These are phyloP conservation scores for Labia minor DNA, from an alignment of 2,888 invertebrate genomes.

Conservation along the genomic window DNA sequence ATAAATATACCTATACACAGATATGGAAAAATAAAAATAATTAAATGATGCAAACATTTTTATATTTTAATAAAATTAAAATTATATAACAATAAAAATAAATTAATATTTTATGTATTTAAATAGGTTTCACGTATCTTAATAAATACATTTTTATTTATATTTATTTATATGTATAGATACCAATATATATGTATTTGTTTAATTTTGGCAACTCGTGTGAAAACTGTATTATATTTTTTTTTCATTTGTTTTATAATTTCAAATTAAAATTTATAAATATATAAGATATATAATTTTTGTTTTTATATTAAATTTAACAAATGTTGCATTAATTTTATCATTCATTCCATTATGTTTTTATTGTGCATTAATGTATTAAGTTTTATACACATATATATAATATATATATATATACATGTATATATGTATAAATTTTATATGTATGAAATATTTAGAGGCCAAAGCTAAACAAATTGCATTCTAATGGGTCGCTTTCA, in stretches of 20 bases:
- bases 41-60: background rate
- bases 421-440: background rate
- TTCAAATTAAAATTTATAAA: background rate
- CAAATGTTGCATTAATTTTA: background rate
- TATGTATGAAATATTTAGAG: background rate
- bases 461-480: background rate
- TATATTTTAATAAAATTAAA: background rate
- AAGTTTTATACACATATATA: background rate
- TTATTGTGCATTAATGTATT: background rate
- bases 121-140: too few relatives aligned
- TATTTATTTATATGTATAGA: too few relatives aligned
- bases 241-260: background rate
- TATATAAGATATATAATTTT: background rate
- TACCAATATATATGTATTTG: too few relatives aligned
- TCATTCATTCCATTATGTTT: background rate
- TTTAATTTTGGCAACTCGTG: slow-evolving; percentile 4
- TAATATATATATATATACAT: too few relatives aligned
- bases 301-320: background rate
- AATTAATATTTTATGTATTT: too few relatives aligned
- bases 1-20: too few relatives aligned
- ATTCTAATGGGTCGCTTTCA: background rate
- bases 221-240: background rate
- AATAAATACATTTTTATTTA: too few relatives aligned
- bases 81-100: too few relatives aligned
- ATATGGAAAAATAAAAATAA: background rate